phyloP scores from a whole-genome alignment of 2,113 vertebrate species.

The Pelusios castaneus region DNA sequence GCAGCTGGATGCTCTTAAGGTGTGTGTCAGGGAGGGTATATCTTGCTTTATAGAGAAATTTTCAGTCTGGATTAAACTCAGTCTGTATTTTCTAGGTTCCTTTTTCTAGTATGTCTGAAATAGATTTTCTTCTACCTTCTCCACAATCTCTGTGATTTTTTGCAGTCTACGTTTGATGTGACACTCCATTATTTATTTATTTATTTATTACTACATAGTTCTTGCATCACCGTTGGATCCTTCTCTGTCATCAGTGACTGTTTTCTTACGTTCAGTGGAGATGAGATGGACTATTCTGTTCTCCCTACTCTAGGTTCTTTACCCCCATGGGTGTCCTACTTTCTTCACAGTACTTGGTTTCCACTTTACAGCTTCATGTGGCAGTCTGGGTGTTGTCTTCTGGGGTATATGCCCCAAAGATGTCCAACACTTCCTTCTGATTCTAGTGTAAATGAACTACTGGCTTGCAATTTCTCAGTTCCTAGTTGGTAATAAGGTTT shows the following conservation, averaged over 20 bases:
- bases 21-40: background rate
- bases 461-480: too few species aligned
- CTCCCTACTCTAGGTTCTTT: background rate
- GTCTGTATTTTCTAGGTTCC: background rate
- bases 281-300: background rate
- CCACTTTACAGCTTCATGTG: too few species aligned
- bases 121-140: background rate
- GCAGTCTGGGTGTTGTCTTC: too few species aligned
- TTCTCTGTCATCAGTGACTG: background rate
- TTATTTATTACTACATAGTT: background rate
- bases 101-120: background rate
- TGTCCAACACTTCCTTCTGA: too few species aligned
- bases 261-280: background rate
- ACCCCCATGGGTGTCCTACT: background rate
- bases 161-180: background rate
- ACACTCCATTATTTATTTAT: background rate
- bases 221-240: background rate
- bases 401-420: too few species aligned
- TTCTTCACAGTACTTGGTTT: background rate
- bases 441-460: too few species aligned
- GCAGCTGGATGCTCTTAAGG: background rate
- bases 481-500: too few species aligned
- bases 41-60: background rate
- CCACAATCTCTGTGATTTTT: background rate
- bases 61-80: background rate